phyloP scores from a whole-genome alignment of 2,797 vertebrate genomes.

The Rhinoraja longicauda region DNA sequence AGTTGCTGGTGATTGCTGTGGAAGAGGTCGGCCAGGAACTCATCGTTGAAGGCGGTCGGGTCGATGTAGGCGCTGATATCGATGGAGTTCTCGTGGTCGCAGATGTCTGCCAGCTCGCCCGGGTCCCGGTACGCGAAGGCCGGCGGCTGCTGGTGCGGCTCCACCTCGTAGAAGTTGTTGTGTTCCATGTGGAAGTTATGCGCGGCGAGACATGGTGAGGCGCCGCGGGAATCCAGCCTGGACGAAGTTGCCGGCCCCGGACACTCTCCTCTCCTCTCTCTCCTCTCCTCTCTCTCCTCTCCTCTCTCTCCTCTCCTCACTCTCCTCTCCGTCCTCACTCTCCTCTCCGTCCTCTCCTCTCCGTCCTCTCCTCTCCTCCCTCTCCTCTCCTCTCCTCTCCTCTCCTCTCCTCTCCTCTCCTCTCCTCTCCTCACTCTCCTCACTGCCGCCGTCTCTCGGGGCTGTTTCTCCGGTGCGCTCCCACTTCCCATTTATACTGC shows the following conservation, averaged over 20 bases:
- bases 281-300: background rate
- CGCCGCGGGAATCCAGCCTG: conserved; percentile 80
- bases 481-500: background rate
- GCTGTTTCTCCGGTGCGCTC: no score
- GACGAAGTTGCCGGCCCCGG: background rate
- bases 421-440: background rate
- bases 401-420: background rate
- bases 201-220: conserved; percentile 77
- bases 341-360: background rate
- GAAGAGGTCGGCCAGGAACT: conserved; percentile 92
- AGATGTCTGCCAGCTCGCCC: conserved; percentile 76
- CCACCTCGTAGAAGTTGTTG: conserved; percentile 89
- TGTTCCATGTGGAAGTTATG: conserved; percentile 91
- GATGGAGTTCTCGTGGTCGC: conserved; percentile 93
- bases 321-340: background rate
- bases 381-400: background rate
- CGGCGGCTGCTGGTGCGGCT: conserved; percentile 55
- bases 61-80: conserved; percentile 97
- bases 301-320: background rate
- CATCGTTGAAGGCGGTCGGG: conserved; percentile 93
- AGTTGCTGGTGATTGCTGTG: conserved; percentile 82
- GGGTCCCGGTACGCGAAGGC: conserved; percentile 74
- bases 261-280: background rate
- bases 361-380: background rate
- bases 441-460: background rate